phyloP scores from a whole-genome alignment of 2,888 invertebrate species.

The Taphrorychus bicolor region DNA sequence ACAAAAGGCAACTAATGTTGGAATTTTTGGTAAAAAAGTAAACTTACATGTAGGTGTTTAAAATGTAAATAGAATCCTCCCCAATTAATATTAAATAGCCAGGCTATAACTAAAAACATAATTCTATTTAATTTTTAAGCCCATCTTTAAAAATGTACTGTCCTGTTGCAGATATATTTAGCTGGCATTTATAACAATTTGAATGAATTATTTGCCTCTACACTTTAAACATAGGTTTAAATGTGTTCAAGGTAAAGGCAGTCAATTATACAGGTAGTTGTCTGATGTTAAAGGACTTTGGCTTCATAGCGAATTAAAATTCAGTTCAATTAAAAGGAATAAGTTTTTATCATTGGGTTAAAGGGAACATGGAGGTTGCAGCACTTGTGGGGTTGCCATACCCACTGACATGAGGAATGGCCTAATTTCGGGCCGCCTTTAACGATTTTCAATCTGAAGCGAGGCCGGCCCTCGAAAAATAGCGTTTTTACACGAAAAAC shows the following conservation, averaged over 20 bases:
- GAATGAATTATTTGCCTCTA: background rate
- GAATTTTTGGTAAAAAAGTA: too few species aligned
- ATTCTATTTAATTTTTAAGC: too few species aligned
- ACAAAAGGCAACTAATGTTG: too few species aligned
- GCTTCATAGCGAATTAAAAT: constrained; percentile 15
- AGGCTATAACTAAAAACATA: too few species aligned
- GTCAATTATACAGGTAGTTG: constrained; percentile 12
- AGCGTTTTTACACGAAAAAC: background rate
- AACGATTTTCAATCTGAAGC: constrained; percentile 17
- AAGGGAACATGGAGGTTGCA: constrained; percentile 26
- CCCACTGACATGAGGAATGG: constrained; percentile 19
- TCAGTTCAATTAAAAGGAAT: background rate
- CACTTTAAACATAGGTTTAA: constrained; percentile 3
- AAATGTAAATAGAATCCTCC: too few species aligned
- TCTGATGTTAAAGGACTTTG: constrained; percentile 23
- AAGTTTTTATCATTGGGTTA: constrained; percentile 6
- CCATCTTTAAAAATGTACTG: too few species aligned
- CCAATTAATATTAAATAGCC: too few species aligned
- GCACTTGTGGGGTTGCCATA: constrained; percentile 32
- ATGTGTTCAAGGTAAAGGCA: constrained; percentile 25
- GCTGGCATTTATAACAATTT: background rate
- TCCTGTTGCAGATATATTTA: background rate
- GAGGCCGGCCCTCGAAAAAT: background rate
- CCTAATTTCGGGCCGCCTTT: background rate
- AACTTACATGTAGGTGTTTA: too few species aligned